phyloP scores from a whole-genome alignment of 2,797 vertebrate genomes.

The Pantherophis alleghaniensis region DNA sequence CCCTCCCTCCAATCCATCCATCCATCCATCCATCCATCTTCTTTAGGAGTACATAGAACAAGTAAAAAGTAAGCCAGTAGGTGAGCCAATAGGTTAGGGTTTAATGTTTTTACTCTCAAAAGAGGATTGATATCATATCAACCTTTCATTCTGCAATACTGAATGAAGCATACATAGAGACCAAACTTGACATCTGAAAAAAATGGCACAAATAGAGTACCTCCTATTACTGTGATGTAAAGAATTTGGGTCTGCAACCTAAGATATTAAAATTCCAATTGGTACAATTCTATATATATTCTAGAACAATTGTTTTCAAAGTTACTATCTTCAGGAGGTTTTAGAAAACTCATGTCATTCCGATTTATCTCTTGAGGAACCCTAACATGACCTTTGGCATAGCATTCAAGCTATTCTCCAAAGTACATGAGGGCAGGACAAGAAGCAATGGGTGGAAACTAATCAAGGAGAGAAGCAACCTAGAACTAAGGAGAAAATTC shows the following conservation, averaged over 20 bases:
- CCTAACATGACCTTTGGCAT: neutral
- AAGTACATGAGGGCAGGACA: too few relatives aligned
- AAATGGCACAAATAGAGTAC: neutral
- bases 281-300: neutral
- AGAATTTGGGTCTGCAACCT: neutral
- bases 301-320: neutral
- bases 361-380: neutral
- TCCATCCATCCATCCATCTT: slow-evolving; percentile 54
- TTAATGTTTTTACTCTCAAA: slow-evolving; percentile 24
- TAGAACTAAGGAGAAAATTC: too few relatives aligned
- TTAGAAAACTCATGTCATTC: neutral
- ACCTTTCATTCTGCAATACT: neutral
- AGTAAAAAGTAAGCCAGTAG: slow-evolving; percentile 32
- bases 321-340: neutral
- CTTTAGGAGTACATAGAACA: slow-evolving; percentile 56
- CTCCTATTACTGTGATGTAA: neutral
- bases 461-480: too few relatives aligned
- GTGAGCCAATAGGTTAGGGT: slow-evolving; percentile 10
- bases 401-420: neutral
- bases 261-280: neutral
- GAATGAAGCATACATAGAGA: neutral
- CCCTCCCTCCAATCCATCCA: slow-evolving; percentile 26
- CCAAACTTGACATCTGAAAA: neutral
- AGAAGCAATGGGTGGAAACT: too few relatives aligned
- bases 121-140: neutral